phyloP scores from a whole-genome alignment of 2,888 invertebrate species.

The Drosophila rellima region DNA sequence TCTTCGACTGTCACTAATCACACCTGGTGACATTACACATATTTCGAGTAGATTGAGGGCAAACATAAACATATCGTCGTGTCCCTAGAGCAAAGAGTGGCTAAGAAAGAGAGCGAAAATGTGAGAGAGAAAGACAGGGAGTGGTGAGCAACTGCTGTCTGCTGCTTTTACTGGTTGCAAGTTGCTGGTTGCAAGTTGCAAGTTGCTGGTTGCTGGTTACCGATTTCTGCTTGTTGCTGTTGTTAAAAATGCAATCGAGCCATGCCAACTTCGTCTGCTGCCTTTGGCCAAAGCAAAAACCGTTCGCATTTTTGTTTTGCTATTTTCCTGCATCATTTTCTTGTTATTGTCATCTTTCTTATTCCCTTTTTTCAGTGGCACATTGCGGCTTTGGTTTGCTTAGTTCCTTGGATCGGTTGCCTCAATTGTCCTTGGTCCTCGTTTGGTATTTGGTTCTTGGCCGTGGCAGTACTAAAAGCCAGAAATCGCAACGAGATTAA shows the following conservation, averaged over 20 bases:
- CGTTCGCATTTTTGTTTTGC: not conserved
- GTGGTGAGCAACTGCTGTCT: slow-evolving; percentile 28
- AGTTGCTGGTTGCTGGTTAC: not conserved
- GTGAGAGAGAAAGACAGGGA: not conserved
- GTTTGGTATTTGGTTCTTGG: not conserved
- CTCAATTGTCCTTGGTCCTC: not conserved
- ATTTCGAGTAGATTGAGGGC: slow-evolving; percentile 41
- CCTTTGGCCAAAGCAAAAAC: slow-evolving; percentile 24
- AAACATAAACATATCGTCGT: slow-evolving; percentile 18
- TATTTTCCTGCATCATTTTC: slow-evolving; percentile 1
- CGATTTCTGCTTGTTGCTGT: slow-evolving; percentile 15
- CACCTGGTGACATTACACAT: slow-evolving; percentile 53
- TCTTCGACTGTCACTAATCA: slow-evolving; percentile 51
- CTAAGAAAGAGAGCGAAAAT: not conserved
- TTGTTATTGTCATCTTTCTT: not conserved
- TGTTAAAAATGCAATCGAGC: slow-evolving; percentile 34
- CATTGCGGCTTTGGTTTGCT: slow-evolving; percentile 17
- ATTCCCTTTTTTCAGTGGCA: not conserved
- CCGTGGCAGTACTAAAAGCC: not conserved
- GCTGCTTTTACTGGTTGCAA: slow-evolving; percentile 16
- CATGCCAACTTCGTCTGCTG: slow-evolving; percentile 15
- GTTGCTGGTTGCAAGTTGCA: not conserved
- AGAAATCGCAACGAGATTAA: too few species aligned
- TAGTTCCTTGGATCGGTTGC: not conserved
- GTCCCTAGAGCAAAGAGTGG: not conserved